Conservation (phyloP, 2,113 vertebrate species). For the Anoura caudifer region DNA sequence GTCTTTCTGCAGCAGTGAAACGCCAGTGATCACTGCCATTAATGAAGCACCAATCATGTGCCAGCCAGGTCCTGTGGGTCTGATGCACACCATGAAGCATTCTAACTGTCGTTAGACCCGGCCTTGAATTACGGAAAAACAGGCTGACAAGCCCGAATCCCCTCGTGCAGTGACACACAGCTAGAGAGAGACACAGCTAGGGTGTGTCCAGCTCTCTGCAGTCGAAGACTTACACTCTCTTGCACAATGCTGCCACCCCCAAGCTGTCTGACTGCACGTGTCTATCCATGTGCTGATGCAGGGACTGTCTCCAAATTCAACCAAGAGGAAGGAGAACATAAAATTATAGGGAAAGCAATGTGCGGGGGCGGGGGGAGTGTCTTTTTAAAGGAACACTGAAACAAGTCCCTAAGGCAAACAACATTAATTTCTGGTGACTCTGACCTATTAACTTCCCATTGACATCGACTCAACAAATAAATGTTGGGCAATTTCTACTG, state of each 20-base stretch:
- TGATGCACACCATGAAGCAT: not conserved
- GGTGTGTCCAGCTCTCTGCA: rapidly evolving
- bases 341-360: not conserved
- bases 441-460: not conserved
- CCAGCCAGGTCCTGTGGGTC: too few relatives aligned
- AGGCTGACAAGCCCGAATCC: not conserved
- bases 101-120: not conserved
- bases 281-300: rapidly evolving
- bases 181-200: rapidly evolving
- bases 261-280: rapidly evolving
- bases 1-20: not conserved
- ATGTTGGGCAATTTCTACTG: not conserved
- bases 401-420: not conserved
- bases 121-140: not conserved
- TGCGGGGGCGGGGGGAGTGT: rapidly evolving
- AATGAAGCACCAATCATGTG: rapidly evolving
- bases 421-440: not conserved
- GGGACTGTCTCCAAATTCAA: not conserved
- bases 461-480: not conserved
- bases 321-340: not conserved
- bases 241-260: rapidly evolving
- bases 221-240: rapidly evolving
- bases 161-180: not conserved
- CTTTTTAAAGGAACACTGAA: not conserved
- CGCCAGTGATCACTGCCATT: too few relatives aligned